Evolutionary conservation across 2,888 invertebrate species (phyloP).

Genomic region (Pseudococcus jackbeardsleyi): DNA sequence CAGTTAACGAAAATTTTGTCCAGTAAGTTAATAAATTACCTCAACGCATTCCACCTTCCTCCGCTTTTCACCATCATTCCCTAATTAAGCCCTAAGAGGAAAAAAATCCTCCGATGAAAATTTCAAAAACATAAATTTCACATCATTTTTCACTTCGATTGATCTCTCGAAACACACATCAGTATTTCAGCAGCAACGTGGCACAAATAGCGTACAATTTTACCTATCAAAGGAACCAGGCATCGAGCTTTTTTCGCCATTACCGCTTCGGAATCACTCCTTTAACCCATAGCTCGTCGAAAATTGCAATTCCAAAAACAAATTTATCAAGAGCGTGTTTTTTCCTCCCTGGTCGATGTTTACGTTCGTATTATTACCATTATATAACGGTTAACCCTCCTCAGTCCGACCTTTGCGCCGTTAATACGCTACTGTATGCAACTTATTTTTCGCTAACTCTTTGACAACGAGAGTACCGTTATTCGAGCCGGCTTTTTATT

Average conservation of each 20-base stretch:
- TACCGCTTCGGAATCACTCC: neutral
- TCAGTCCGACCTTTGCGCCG: neutral
- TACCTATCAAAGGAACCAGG: neutral
- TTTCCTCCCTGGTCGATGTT: neutral
- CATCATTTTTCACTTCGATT: no score
- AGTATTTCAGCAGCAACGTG: neutral
- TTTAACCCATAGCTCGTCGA: neutral
- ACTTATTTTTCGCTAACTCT: neutral
- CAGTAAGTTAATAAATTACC: no score
- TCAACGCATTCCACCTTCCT: no score
- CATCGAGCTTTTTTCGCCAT: neutral
- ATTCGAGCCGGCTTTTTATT: neutral
- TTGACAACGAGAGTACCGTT: neutral
- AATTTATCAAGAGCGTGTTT: slow-evolving; percentile 1
- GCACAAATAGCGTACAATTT: neutral
- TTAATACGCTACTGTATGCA: neutral
- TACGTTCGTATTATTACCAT: neutral
- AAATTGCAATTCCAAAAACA: neutral
- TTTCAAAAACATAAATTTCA: no score
- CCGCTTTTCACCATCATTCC: no score
- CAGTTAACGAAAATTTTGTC: no score
- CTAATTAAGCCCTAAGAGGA: no score
- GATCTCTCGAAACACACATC: no score
- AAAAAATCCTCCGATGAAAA: no score
- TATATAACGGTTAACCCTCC: slow-evolving; percentile 16